These are phyloP conservation scores for Amiota communis DNA, from an alignment of 2,888 invertebrate species.

Conservation along the genomic window DNA sequence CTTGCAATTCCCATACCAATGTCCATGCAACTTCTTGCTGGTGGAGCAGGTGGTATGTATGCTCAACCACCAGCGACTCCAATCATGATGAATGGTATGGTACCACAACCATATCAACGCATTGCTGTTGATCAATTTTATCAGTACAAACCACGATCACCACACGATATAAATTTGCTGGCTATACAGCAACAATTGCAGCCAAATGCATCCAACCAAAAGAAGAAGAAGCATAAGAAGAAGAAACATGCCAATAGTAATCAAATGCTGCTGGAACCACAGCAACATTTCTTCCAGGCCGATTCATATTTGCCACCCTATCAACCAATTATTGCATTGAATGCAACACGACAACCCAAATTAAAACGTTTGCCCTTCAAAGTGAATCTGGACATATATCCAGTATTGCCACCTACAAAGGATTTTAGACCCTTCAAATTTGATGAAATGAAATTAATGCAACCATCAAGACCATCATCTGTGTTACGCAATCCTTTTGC, in stretches of 20 bases:
- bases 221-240: slow-evolving; percentile 59
- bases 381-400: slow-evolving; percentile 79
- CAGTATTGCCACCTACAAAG: slow-evolving; percentile 72
- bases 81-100: slow-evolving; percentile 7
- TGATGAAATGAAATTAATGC: slow-evolving; percentile 59
- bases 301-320: slow-evolving; percentile 54
- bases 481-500: slow-evolving; percentile 61
- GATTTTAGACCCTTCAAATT: slow-evolving; percentile 51
- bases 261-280: slow-evolving; percentile 42
- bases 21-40: slow-evolving; percentile 46
- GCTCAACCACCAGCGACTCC: slow-evolving; percentile 23
- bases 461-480: slow-evolving; percentile 61
- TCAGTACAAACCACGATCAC: slow-evolving; percentile 82
- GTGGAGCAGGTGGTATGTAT: slow-evolving; percentile 33
- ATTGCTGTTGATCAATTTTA: slow-evolving; percentile 78
- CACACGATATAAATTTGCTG: slow-evolving; percentile 82
- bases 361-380: slow-evolving; percentile 76
- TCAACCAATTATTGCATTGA: slow-evolving; percentile 56
- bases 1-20: slow-evolving; percentile 57
- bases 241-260: slow-evolving; percentile 52
- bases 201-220: slow-evolving; percentile 42
- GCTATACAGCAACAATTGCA: slow-evolving; percentile 75
- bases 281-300: slow-evolving; percentile 64
- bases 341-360: slow-evolving; percentile 61
- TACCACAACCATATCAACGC: slow-evolving; percentile 59